phyloP scores from a whole-genome alignment of 2,888 invertebrate genomes.

The Parasteatoda lunata region DNA sequence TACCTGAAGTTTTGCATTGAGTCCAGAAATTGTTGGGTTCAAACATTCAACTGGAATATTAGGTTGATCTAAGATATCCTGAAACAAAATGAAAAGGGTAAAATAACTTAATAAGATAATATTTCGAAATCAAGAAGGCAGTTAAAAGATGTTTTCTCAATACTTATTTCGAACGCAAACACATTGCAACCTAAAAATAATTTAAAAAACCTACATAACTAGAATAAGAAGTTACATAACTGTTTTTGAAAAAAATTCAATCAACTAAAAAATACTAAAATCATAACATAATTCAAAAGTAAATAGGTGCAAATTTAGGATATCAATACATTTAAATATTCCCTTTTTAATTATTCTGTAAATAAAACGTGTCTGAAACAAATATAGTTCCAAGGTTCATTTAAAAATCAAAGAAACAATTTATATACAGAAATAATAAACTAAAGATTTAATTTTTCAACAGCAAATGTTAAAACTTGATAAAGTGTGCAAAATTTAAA shows the following conservation, averaged over 20 bases:
- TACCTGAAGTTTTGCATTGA: constrained; percentile 43
- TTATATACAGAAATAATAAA: neutral
- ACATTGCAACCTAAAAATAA: neutral
- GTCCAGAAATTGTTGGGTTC: constrained; percentile 22
- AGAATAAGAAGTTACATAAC: too few relatives aligned
- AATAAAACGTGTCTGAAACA: neutral
- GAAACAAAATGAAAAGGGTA: neutral
- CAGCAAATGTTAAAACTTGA: neutral
- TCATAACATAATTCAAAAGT: too few relatives aligned
- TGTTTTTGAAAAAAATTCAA: too few relatives aligned
- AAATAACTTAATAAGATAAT: neutral
- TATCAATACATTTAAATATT: too few relatives aligned
- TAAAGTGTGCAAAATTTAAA: neutral
- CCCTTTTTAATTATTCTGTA: neutral
- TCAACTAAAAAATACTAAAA: too few relatives aligned
- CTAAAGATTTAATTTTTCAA: neutral
- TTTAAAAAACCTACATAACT: too few relatives aligned
- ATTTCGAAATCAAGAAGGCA: too few relatives aligned
- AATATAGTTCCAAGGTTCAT: neutral
- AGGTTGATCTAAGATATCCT: constrained; percentile 1
- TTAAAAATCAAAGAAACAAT: neutral
- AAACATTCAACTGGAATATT: constrained; percentile 19
- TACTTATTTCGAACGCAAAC: too few relatives aligned
- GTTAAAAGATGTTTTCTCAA: too few relatives aligned
- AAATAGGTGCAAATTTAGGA: too few relatives aligned